Base-by-base conservation (phyloP, 2,113 vertebrate species). In the Cariama cristata region DNA sequence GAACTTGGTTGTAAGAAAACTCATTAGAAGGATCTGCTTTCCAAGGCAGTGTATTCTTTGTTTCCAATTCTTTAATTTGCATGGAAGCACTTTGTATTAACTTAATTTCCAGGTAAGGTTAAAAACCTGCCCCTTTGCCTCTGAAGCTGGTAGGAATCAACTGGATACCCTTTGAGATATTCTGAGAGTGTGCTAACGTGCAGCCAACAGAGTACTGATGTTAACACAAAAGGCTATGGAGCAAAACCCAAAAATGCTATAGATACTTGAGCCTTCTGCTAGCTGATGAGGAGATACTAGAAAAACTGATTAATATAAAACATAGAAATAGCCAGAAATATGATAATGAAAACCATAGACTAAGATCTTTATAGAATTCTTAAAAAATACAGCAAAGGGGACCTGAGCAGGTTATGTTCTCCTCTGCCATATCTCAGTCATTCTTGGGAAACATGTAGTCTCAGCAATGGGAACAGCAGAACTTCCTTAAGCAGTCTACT, bases 131-230 rank as follows among this genome's bases (percentile, higher is more conserved):
- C 45, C 9, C 6, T 68, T 69, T 73, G 28, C 11, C 24, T 33
- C 6, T 72, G n/a, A 84, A n/a, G 33, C 14, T 66, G 32, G 30
- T 32, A 74, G 18, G 7, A 83, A 33, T 55, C 35, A 55, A 50
- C 4, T 32, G 22, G 14, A 22, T 42, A 45, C 8, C 12, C 7
- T 75, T 33, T 52, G 33, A 75, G 47, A 14, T 52, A 52, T 0
- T 0, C 52, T 58, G 26, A 49, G 33, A 58, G 7, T 1, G 1
- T 59, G 59, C 20, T 58, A 33, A 23, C 0, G 0, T 72, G 56
- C 32, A 83, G 60, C 32, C 26, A 28, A 11, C 4, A 17, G 38
- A 27, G 14, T 38, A 28, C 22, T 60, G 27, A 22, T 79, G 17
- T 16, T 45, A 56, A 56, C 23, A 18, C 19, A 47, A 9, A 40